Percentiles rank a stretch among this genome's conserved stretches.
Evolutionary conservation across 2,888 invertebrate species (phyloP).

Genomic region (Drosophila putrida): DNA sequence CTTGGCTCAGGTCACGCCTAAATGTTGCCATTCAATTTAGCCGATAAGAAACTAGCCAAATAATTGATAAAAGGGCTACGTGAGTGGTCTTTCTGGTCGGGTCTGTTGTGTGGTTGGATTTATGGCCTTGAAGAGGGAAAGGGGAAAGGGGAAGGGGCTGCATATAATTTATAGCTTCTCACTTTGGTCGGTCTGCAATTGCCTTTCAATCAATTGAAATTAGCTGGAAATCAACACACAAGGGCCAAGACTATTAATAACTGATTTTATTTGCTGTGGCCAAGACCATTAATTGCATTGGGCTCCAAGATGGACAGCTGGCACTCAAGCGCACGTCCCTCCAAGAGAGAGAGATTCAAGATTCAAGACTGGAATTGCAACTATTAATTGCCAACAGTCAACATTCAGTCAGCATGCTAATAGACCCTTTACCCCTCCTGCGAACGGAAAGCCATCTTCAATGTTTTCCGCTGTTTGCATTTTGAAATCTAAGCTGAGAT

Average conservation of each 20-base stretch:
- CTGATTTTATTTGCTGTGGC: slow-evolving; percentile 64
- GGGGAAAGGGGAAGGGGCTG: not conserved
- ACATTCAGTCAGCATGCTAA: slow-evolving; percentile 58
- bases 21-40: slow-evolving; percentile 30
- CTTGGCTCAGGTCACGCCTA: slow-evolving; percentile 38
- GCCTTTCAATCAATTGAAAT: slow-evolving; percentile 74
- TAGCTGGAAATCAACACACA: slow-evolving; percentile 58
- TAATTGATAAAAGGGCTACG: slow-evolving; percentile 39
- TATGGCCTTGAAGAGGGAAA: slow-evolving; percentile 28
- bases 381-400: slow-evolving; percentile 72
- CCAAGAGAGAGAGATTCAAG: slow-evolving; percentile 6
- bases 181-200: slow-evolving; percentile 53
- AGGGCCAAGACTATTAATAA: slow-evolving; percentile 66
- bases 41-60: slow-evolving; percentile 54
- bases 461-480: slow-evolving; percentile 76
- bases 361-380: slow-evolving; percentile 20
- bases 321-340: slow-evolving; percentile 55
- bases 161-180: slow-evolving; percentile 61
- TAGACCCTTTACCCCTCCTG: slow-evolving; percentile 54
- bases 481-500: slow-evolving; percentile 73
- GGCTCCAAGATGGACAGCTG: slow-evolving; percentile 51
- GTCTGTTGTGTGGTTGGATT: slow-evolving; percentile 28
- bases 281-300: slow-evolving; percentile 61
- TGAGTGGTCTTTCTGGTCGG: slow-evolving; percentile 48
- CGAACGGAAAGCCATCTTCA: slow-evolving; percentile 64